A percentile compares a stretch with the other conserved stretches of the same genome.
Evolutionary conservation across 2,797 vertebrate species (phyloP).

Genomic region (Poeciliopsis infans): DNA sequence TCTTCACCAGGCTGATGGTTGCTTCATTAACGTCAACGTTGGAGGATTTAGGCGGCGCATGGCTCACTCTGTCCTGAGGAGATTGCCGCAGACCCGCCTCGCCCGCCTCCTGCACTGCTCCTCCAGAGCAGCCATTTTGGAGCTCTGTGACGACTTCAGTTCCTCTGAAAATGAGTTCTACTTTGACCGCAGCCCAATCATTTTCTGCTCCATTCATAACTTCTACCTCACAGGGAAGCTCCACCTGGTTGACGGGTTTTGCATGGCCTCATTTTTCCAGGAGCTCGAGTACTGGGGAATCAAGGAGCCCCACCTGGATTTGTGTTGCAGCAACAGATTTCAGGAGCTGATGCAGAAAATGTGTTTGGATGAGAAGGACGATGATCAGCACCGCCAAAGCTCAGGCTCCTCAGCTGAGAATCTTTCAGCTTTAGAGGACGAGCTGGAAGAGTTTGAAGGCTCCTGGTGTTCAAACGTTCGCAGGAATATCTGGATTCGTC

Average conservation of each 20-base stretch:
- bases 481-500: conserved; percentile 88
- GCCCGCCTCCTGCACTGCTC: conserved; percentile 89
- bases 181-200: too few species aligned
- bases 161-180: conserved; percentile 81
- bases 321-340: conserved; percentile 90
- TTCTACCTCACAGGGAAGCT: conserved; percentile 85
- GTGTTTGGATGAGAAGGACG: conserved; percentile 86
- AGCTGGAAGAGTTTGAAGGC: conserved; percentile 75
- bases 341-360: conserved; percentile 86
- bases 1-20: too few species aligned
- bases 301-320: conserved; percentile 88
- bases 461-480: conserved; percentile 86
- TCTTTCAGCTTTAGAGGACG: conserved; percentile 85
- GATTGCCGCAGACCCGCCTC: conserved; percentile 91
- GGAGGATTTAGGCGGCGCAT: conserved; percentile 56
- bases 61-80: conserved; percentile 83
- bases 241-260: conserved; percentile 92
- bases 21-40: too few species aligned
- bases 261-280: conserved; percentile 92
- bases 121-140: conserved; percentile 87
- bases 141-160: conserved; percentile 94
- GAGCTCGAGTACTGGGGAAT: conserved; percentile 99
- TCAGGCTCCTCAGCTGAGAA: conserved; percentile 83
- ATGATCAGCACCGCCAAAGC: conserved; percentile 74
- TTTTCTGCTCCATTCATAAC: too few species aligned